Evolutionary conservation across 2,888 invertebrate genomes (phyloP).

Genomic region (Mycalesis mineus): DNA sequence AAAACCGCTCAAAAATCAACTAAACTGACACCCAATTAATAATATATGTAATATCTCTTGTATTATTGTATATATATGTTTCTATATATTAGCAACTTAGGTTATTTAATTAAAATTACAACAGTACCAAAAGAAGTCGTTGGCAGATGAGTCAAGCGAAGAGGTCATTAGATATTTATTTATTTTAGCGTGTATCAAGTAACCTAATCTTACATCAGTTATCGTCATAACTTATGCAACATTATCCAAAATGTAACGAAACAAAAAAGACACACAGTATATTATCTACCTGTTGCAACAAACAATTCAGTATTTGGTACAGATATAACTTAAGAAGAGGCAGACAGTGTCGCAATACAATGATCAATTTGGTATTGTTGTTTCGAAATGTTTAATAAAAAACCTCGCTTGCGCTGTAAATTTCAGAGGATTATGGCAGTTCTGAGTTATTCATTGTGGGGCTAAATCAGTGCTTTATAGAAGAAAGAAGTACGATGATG

Average conservation of each 20-base stretch:
- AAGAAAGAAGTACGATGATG: too few species aligned
- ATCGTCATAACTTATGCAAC: background rate
- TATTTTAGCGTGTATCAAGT: background rate
- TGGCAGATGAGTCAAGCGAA: background rate
- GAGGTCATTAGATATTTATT: background rate
- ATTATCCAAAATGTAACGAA: background rate
- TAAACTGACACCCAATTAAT: too few species aligned
- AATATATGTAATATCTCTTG: too few species aligned
- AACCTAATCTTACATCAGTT: background rate
- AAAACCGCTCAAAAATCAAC: too few species aligned
- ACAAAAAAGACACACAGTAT: background rate
- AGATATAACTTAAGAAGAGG: conserved; percentile 11
- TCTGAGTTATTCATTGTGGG: conserved; percentile 9
- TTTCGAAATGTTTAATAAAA: conserved; percentile 15
- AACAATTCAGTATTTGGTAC: conserved; percentile 12
- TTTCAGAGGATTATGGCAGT: conserved; percentile 11
- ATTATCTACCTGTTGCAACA: background rate
- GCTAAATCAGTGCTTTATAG: background rate
- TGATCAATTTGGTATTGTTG: conserved; percentile 19
- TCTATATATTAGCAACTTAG: too few species aligned
- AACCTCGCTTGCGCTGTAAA: conserved; percentile 4
- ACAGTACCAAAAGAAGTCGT: too few species aligned
- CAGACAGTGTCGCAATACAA: conserved; percentile 17
- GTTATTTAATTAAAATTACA: too few species aligned
- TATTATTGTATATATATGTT: too few species aligned